A percentile compares a stretch with the other conserved stretches of the same genome.
Evolutionary conservation across 2,888 invertebrate genomes (phyloP).

Genomic region (Hydroisotoma schaefferi): DNA sequence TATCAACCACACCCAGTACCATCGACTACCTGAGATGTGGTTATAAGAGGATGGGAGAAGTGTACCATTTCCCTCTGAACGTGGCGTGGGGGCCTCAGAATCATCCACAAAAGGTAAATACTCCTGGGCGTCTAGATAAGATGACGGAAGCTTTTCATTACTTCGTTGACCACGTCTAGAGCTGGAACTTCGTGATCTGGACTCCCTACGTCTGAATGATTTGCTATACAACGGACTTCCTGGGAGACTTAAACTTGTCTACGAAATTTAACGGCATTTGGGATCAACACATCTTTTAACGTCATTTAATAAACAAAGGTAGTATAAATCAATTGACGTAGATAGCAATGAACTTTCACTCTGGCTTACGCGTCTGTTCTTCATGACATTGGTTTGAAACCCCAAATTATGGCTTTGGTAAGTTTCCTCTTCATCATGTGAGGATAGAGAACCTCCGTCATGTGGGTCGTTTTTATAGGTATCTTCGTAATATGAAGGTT

Average conservation of each 20-base stretch:
- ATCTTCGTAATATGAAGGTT: conserved; percentile 17
- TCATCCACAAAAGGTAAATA: conserved; percentile 96
- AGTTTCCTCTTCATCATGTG: too few relatives aligned
- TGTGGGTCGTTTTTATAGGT: conserved; percentile 19
- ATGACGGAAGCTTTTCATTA: conserved; percentile 88
- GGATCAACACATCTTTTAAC: too few relatives aligned
- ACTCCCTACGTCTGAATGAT: neutral
- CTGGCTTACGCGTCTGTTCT: too few relatives aligned
- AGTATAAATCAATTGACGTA: too few relatives aligned
- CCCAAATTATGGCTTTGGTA: too few relatives aligned
- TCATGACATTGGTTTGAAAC: neutral
- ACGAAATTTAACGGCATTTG: conserved; percentile 51
- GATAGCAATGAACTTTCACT: too few relatives aligned
- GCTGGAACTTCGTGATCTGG: too few relatives aligned
- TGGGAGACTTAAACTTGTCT: conserved; percentile 95
- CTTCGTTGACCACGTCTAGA: conserved; percentile 59
- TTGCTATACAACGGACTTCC: conserved; percentile 92
- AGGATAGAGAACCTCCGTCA: too few relatives aligned
- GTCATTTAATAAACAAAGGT: too few relatives aligned
- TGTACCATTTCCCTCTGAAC: conserved; percentile 95
- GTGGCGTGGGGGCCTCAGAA: conserved; percentile 94
- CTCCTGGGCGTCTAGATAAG: conserved; percentile 75
- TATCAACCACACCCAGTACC: too few relatives aligned
- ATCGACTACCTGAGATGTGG: too few relatives aligned
- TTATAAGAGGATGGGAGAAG: conserved; percentile 90